Evolutionary conservation across 1,140 invertebrate genomes (phyloP), one percentile per base, ranked within the genome.

Genomic region (Neodiprion virginianus): DNA sequence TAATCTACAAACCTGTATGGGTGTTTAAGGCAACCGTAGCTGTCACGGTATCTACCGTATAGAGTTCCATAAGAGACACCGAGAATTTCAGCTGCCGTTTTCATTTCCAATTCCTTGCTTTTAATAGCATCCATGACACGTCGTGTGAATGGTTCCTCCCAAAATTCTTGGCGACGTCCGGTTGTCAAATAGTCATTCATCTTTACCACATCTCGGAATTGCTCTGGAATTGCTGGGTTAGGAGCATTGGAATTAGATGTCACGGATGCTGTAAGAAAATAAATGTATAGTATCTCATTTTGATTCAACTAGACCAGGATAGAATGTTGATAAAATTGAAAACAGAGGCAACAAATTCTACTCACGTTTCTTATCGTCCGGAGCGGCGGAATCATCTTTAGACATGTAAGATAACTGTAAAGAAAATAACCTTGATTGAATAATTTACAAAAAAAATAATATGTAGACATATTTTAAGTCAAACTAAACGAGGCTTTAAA

Each of bases 41-140:
- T 94, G 87, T 97, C 95, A 9, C 95, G 88, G 86, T 97, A 97
- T 80, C 95, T 89, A 23, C 95, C 95, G 82, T 97, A 96, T 2
- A 97, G 90, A 4, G 95, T 96, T 11, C 95, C 95, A 87, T 97
- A 97, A 11, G 95, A 96, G 1, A 97, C 95, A 17, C 95, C 95
- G 69, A 96, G 88, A 67, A 96, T 91, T 85, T 96, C 94, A 8
- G 95, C 95, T n/a, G 95, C 96, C 75, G 95, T 94, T 88, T 97
- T 97, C 96, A 97, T 97, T 88, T 97, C 96, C 79, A 97, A 85
- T 89, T 96, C 95, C 88, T 96, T 96, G 78, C 95, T 94, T 79
- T 95, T 94, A 28, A 96, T 96, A 14, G 95, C 94, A 84, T 96
- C 95, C 93, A 97, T 95, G 61, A 97, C 93, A 70, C 93, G 90